These are phyloP conservation scores for Cerastis leucographa DNA, from an alignment of 2,888 invertebrate genomes.

Conservation along the genomic window DNA sequence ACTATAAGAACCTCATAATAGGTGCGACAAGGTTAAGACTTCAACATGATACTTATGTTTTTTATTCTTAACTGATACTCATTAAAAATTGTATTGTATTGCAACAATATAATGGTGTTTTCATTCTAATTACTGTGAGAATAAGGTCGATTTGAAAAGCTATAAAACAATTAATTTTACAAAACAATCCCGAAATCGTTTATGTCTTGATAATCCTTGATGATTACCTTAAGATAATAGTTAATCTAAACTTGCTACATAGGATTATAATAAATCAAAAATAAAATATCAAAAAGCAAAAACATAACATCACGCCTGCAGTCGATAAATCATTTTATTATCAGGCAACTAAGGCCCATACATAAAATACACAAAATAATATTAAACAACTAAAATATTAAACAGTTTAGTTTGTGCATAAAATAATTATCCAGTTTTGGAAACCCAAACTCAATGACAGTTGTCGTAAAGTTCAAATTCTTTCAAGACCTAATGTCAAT, in stretches of 20 bases:
- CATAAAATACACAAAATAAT: too few relatives aligned
- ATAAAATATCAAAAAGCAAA: too few relatives aligned
- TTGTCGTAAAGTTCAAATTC: too few relatives aligned
- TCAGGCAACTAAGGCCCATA: too few relatives aligned
- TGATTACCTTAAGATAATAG: neutral
- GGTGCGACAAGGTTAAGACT: conserved; percentile 46
- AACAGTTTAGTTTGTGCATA: too few relatives aligned
- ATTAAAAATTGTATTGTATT: conserved; percentile 15
- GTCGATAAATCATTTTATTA: too few relatives aligned
- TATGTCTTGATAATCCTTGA: neutral
- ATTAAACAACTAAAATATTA: too few relatives aligned
- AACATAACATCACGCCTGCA: too few relatives aligned
- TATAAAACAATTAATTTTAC: neutral
- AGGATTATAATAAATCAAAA: too few relatives aligned
- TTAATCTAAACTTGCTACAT: neutral
- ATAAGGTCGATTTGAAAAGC: neutral
- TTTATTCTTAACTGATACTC: conserved; percentile 14
- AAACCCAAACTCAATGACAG: too few relatives aligned
- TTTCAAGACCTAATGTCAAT: too few relatives aligned
- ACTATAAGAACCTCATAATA: conserved; percentile 39
- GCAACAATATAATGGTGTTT: conserved; percentile 7
- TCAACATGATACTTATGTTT: conserved; percentile 29
- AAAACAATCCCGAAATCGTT: neutral
- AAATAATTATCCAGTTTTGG: too few relatives aligned
- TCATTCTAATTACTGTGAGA: neutral